Evolutionary conservation across 2,113 vertebrate species (phyloP), one percentile per base, ranked within the genome.

Genomic region (Epinephelus fuscoguttatus): DNA sequence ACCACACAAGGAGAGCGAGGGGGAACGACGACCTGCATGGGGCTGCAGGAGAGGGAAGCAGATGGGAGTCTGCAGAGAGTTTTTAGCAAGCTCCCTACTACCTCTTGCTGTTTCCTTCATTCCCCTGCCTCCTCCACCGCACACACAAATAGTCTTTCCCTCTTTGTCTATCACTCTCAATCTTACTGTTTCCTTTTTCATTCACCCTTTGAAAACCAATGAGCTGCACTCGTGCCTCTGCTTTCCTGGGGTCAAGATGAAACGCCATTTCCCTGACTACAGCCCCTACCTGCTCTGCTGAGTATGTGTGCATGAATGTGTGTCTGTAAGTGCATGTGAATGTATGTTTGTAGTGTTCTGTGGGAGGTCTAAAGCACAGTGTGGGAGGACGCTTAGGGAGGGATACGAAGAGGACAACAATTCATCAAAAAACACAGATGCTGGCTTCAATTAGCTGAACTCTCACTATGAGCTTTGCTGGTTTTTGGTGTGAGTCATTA

Each of bases 1-100:
- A 95, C 95, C 95, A 96, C 95, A 95, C 95, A 96, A 86, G 89
- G 84, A 93, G 94, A 86, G 76, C 45, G 78, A 80, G 81, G 82
- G 84, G 88, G 74, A 78, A 82, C 60, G 80, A 53, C 67, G 80
- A 84, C 85, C 82, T 80, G 71, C 47, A 0, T 61, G 49, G 23
- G 82, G 76, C 85, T 80, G 63, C 77, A 57, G 68, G 82, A 85
- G 84, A 89, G 74, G 73, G 63, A 75, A 73, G 64, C 57, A 37
- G 73, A 81, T 53, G 18, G 78, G 21, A 88, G 87, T 76, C 85
- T 75, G 23, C 49, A 25, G 60, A 85, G 83, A 61, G 61, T 57
- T 87, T 86, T 67, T 53, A 77, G 78, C 70, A 63, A 78, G 68
- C 49, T 84, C 62, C 62, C 40, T 83, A 79, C 70, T 60, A 27